Evolutionary conservation across 2,888 invertebrate genomes (phyloP).

Genomic region (Orthosia incerta): DNA sequence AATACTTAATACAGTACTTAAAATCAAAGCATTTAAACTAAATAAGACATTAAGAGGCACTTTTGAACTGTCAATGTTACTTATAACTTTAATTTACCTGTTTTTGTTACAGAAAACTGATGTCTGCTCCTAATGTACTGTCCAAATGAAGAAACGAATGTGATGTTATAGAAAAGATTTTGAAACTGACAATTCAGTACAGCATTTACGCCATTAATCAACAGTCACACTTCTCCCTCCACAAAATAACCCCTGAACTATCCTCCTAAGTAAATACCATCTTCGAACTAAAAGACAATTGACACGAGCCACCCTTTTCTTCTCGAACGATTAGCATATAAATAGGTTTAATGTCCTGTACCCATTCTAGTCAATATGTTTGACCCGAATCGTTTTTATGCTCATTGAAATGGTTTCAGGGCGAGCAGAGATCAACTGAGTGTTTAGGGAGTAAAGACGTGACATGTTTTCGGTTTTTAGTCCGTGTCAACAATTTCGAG

Average conservation of each 20-base stretch:
- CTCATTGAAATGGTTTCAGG: constrained; percentile 30
- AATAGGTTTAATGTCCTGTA: constrained; percentile 42
- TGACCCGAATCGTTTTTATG: constrained; percentile 44
- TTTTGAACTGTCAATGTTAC: too few species aligned
- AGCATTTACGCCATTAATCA: too few species aligned
- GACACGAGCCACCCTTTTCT: constrained; percentile 33
- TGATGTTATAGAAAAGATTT: too few species aligned
- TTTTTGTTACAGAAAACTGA: too few species aligned
- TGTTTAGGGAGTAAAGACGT: neutral
- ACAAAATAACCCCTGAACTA: constrained; percentile 1
- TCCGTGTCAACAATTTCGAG: neutral
- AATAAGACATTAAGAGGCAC: too few species aligned
- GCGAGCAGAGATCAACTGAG: constrained; percentile 10
- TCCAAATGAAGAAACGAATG: too few species aligned
- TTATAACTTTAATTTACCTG: too few species aligned
- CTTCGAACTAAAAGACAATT: constrained; percentile 20
- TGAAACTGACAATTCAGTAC: too few species aligned
- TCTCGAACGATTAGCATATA: constrained; percentile 47
- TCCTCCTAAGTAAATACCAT: constrained; percentile 26
- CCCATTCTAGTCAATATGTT: constrained; percentile 44
- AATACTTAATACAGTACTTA: too few species aligned
- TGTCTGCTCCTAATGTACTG: too few species aligned
- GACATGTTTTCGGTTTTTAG: neutral
- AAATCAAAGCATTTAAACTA: too few species aligned
- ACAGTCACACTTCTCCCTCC: neutral